These are phyloP conservation scores for Alosa alosa DNA, from an alignment of 2,113 vertebrate genomes.

Conservation along the genomic window DNA sequence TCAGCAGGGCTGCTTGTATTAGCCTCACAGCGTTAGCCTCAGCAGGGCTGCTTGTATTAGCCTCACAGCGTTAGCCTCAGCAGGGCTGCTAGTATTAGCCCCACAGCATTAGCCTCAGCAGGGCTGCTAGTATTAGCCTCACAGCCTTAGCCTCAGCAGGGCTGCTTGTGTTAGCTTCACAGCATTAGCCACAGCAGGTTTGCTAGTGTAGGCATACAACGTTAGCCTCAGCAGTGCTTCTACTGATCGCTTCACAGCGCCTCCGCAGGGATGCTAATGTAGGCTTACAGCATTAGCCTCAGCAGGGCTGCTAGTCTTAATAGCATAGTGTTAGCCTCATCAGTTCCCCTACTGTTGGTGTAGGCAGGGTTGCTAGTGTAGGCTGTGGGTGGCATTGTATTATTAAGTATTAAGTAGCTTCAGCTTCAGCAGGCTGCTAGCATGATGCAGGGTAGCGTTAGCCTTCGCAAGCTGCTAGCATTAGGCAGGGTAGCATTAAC, in stretches of 20 bases:
- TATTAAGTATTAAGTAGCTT: background rate
- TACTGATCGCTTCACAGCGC: background rate
- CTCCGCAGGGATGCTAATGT: background rate
- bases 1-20: background rate
- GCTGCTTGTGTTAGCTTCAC: background rate
- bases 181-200: background rate
- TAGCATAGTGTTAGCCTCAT: background rate
- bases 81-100: background rate
- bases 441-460: background rate
- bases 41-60: background rate
- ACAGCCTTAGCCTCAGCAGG: background rate
- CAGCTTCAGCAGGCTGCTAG: background rate
- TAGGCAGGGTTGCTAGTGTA: background rate
- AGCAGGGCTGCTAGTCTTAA: background rate
- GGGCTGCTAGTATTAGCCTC: background rate
- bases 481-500: background rate
- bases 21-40: background rate
- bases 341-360: background rate
- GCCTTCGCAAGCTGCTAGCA: background rate
- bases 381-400: background rate
- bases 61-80: background rate
- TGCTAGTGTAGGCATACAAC: background rate
- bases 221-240: background rate
- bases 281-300: background rate
- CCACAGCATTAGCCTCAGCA: background rate